These are phyloP conservation scores for Petrocephalus microphthalmus DNA, from an alignment of 2,113 vertebrate genomes.

Conservation along the genomic window DNA sequence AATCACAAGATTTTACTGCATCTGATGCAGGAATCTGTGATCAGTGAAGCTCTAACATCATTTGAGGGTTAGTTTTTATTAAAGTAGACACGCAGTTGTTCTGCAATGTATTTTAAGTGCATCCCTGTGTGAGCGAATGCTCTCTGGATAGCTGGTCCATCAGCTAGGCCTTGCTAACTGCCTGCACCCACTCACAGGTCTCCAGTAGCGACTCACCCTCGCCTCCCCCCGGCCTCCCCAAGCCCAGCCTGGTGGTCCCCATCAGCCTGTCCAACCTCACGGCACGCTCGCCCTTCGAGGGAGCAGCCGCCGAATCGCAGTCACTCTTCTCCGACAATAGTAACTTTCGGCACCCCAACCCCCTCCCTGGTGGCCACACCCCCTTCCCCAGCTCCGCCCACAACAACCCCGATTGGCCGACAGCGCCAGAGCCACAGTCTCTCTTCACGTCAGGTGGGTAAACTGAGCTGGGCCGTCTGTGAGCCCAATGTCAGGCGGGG, in stretches of 20 bases:
- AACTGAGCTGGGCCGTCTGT: not conserved
- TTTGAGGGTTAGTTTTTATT: not conserved
- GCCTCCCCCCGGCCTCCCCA: conserved; percentile 79
- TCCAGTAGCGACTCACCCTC: conserved; percentile 79
- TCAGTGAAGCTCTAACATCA: not conserved
- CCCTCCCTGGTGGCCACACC: conserved; percentile 75
- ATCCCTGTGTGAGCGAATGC: not conserved
- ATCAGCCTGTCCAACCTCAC: conserved; percentile 77
- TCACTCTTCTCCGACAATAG: conserved; percentile 86
- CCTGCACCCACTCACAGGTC: conserved; percentile 52
- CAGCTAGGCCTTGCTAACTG: not conserved
- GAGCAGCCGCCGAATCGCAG: conserved; percentile 79
- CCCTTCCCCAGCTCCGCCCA: conserved; percentile 76
- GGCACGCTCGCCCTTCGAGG: conserved; percentile 78
- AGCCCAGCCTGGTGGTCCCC: conserved; percentile 73
- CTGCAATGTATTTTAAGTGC: not conserved
- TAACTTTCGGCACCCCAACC: conserved; percentile 80
- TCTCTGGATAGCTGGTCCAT: not conserved
- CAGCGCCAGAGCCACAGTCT: conserved; percentile 84
- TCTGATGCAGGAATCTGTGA: not conserved
- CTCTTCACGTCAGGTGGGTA: conserved; percentile 82
- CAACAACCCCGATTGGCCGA: conserved; percentile 79
- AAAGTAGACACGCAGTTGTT: not conserved
- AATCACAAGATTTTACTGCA: not conserved
- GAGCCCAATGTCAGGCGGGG: not conserved